Percentiles rank a stretch among this genome's conserved stretches.
phyloP scores from a whole-genome alignment of 2,113 vertebrate genomes.

The Madoqua kirkii region DNA sequence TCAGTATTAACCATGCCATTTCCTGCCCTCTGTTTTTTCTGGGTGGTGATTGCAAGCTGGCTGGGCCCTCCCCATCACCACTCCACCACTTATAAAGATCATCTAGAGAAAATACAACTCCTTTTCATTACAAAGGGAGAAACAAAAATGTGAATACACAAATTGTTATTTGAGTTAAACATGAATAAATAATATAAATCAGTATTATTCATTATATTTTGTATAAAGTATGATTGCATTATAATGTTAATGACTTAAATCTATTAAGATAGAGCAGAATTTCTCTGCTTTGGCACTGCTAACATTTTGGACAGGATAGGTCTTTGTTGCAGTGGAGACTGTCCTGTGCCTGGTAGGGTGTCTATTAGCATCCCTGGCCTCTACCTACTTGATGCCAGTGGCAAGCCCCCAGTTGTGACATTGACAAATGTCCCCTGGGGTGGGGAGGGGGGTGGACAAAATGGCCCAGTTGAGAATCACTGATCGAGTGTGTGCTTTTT shows the following conservation, averaged over 20 bases:
- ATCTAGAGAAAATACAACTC: neutral
- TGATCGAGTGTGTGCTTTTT: neutral
- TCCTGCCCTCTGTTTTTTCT: neutral
- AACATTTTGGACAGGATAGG: neutral
- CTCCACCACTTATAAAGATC: neutral
- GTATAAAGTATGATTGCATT: neutral
- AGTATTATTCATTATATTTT: neutral
- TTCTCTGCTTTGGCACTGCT: neutral
- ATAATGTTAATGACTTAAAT: neutral
- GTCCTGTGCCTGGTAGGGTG: neutral
- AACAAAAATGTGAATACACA: neutral
- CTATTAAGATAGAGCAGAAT: accelerated
- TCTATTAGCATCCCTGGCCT: neutral
- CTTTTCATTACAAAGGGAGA: neutral
- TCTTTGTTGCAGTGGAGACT: neutral
- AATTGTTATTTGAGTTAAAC: neutral
- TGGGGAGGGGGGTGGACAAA: accelerated
- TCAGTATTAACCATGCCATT: neutral
- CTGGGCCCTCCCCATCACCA: neutral
- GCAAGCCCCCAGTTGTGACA: neutral
- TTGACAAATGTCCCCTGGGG: neutral
- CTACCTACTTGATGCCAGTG: neutral
- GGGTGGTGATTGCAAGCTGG: neutral
- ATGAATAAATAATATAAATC: neutral
- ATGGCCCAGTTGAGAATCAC: neutral